These are phyloP conservation scores for Notechis scutatus DNA, from an alignment of 2,113 vertebrate genomes.

Conservation along the genomic window DNA sequence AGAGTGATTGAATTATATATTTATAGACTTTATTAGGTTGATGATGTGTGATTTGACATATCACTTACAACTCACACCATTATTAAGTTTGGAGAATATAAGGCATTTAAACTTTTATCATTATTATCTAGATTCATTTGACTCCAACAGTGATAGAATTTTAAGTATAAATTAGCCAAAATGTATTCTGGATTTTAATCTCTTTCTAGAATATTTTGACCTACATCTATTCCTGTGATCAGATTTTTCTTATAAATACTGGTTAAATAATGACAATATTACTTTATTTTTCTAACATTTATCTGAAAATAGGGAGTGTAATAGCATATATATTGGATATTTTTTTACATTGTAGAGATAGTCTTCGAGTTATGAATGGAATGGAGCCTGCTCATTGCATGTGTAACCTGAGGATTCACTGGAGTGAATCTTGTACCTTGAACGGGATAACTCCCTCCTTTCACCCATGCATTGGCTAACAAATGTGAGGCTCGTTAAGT, in stretches of 20 bases:
- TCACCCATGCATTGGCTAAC: no score
- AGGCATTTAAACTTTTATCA: neutral
- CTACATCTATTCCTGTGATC: neutral
- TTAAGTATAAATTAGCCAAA: neutral
- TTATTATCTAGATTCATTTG: neutral
- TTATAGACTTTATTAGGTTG: neutral
- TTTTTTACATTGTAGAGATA: neutral
- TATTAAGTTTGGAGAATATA: neutral
- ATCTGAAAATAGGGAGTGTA: neutral
- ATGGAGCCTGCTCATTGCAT: no score
- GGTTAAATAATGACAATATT: neutral
- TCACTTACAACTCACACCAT: neutral
- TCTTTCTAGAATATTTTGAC: neutral
- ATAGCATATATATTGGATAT: neutral
- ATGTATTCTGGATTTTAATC: neutral
- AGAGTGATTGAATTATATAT: neutral
- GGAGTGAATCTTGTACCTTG: no score
- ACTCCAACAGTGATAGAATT: neutral
- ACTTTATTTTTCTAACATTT: neutral
- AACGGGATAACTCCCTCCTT: no score
- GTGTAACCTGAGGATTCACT: no score
- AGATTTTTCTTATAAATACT: neutral
- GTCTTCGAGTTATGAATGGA: no score
- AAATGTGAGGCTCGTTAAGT: no score
- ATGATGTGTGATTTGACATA: neutral